These are phyloP conservation scores for Oscarella lobularis DNA, from an alignment of 37 sponge, comb jelly and placozoan genomes.

Conservation along the genomic window DNA sequence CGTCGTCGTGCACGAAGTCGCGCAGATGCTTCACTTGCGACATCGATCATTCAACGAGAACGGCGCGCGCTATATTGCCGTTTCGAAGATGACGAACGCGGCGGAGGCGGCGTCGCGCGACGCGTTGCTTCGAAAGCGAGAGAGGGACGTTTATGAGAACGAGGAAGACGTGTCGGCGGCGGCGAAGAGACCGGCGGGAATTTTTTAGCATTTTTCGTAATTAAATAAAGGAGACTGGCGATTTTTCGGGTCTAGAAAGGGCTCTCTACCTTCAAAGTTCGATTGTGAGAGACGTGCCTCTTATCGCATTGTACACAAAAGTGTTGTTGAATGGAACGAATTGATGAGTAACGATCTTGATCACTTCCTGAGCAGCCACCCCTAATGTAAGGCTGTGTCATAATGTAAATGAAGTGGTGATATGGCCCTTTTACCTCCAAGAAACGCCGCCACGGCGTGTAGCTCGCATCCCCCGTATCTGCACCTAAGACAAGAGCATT, in stretches of 20 bases:
- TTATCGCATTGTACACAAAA: constrained; percentile 70
- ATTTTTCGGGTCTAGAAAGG: too few species aligned
- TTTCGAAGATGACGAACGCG: neutral
- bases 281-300: constrained; percentile 34
- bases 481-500: constrained; percentile 16
- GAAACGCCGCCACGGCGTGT: constrained; percentile 85
- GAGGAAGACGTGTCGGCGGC: too few species aligned
- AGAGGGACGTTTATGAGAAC: too few species aligned
- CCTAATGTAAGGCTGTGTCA: neutral
- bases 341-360: constrained; percentile 87
- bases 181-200: too few species aligned
- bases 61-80: neutral
- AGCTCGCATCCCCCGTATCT: constrained; percentile 69
- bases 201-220: too few species aligned
- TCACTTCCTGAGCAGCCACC: constrained; percentile 88
- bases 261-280: too few species aligned
- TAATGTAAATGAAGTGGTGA: neutral
- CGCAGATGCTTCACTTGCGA: neutral
- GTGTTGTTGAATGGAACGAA: constrained; percentile 94
- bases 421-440: constrained; percentile 38
- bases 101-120: neutral
- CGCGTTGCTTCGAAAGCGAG: neutral
- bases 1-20: neutral
- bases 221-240: too few species aligned
- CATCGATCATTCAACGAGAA: neutral